Base-by-base conservation (phyloP, 2,888 invertebrate species). In the Pogonocherus hispidulus region DNA sequence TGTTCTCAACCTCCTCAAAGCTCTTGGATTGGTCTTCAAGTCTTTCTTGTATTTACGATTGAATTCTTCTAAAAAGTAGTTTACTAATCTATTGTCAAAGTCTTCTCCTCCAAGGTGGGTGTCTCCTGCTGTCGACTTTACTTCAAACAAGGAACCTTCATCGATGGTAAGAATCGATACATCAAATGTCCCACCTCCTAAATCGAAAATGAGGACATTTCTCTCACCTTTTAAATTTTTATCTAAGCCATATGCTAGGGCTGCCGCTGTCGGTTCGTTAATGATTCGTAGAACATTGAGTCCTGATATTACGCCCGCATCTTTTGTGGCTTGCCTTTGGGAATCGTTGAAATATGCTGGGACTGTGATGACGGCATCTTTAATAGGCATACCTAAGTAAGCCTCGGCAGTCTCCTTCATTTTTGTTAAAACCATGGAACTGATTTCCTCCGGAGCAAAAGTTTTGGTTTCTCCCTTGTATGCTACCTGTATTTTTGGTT, bases 141-240 rank as follows among this genome's bases (percentile, higher is more conserved):
- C 95, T 2, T 95, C 94, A 85, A 95, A 94, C 83, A 95, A 94
- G 14, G 94, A 94, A 49, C 87, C 87, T 84, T 94, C 94, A 81
- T 94, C 94, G 81, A 95, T 94, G 56, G 93, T 93, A 51, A 95
- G 86, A 70, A 95, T 91, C 56, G 94, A 94, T 0, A 95, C 94
- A 86, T 95, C 95, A 84, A 95, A 95, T 22, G 94, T 94, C 59
- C 87, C 88, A 49, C 86, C 86, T 16, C 91, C 91, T 67, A 91
- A 86, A 80, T 91, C 91, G 81, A 91, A 91, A 73, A 91, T 91
- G 86, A 19, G 91, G 90, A 91, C 90, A 78, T 79, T 78, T 35
- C 54, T 73, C 57, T 79, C 78, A 2, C 78, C 79, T 57, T 77
- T 78, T 16, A 78, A 55, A 63, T 78, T 79, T 70, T 79, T 79